These are phyloP conservation scores for Alauda arvensis DNA, from an alignment of 2,797 vertebrate species.

Conservation along the genomic window DNA sequence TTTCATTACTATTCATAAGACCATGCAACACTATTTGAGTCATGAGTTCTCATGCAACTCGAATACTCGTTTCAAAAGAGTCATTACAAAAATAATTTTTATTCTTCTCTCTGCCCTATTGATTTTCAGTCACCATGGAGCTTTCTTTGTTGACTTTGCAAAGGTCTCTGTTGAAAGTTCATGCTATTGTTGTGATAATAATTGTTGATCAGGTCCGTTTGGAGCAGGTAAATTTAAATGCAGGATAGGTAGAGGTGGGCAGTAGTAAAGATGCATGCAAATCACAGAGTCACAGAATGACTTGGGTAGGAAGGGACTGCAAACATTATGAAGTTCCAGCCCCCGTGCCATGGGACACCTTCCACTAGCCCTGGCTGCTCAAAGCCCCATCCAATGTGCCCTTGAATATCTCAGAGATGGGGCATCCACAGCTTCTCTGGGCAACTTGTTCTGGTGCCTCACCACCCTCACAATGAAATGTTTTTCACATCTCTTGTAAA, in stretches of 20 bases:
- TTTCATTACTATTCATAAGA: constrained; percentile 77
- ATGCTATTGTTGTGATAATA: constrained; percentile 1
- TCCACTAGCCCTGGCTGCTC: not conserved
- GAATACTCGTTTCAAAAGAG: constrained; percentile 58
- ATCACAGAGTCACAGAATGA: not conserved
- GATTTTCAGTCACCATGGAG: constrained; percentile 36
- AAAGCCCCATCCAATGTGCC: not conserved
- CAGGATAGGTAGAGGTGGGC: not conserved
- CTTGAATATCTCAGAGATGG: too few species aligned
- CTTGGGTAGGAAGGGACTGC: not conserved
- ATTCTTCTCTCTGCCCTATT: constrained; percentile 18
- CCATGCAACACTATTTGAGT: constrained; percentile 20
- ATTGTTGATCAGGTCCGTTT: not conserved
- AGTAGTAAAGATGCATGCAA: not conserved
- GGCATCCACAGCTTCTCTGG: not conserved
- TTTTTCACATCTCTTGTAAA: not conserved
- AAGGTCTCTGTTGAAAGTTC: constrained; percentile 18
- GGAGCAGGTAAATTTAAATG: not conserved
- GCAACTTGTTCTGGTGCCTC: too few species aligned
- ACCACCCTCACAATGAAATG: fast-evolving
- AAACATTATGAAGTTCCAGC: not conserved
- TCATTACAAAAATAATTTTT: constrained; percentile 54
- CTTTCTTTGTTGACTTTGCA: constrained; percentile 37
- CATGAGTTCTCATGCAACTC: constrained; percentile 51
- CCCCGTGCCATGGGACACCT: not conserved